phyloP scores from a whole-genome alignment of 2,888 invertebrate species.

The Lamellibrachia satsuma region DNA sequence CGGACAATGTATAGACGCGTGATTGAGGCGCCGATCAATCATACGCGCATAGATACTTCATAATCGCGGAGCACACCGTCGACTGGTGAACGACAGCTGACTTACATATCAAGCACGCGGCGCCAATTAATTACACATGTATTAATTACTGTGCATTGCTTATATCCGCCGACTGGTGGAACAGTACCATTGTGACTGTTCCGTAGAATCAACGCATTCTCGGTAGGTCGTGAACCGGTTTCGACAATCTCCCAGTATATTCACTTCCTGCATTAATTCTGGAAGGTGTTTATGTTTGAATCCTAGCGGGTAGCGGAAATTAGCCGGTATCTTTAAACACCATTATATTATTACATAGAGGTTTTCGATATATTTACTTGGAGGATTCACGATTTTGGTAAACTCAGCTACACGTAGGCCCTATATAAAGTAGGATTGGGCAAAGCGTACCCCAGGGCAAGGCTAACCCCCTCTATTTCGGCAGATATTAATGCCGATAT shows the following conservation, averaged over 20 bases:
- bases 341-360: neutral
- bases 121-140: neutral
- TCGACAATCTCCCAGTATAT: too few species aligned
- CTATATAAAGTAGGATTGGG: neutral
- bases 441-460: too few species aligned
- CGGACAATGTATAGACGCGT: conserved; percentile 7
- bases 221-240: too few species aligned
- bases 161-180: too few species aligned
- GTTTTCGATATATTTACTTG: neutral
- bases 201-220: too few species aligned
- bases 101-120: neutral
- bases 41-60: conserved; percentile 8
- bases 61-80: neutral
- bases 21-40: neutral
- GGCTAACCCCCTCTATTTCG: too few species aligned
- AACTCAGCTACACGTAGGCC: neutral
- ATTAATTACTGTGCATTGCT: too few species aligned
- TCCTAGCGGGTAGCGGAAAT: neutral
- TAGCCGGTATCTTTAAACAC: neutral
- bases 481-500: too few species aligned
- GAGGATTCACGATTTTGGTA: neutral
- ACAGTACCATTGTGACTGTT: too few species aligned
- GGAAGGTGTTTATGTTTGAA: too few species aligned
- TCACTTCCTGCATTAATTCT: too few species aligned
- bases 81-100: neutral